Conservation (phyloP, 1,140 invertebrate species). For the Cotesia vestalis region DNA sequence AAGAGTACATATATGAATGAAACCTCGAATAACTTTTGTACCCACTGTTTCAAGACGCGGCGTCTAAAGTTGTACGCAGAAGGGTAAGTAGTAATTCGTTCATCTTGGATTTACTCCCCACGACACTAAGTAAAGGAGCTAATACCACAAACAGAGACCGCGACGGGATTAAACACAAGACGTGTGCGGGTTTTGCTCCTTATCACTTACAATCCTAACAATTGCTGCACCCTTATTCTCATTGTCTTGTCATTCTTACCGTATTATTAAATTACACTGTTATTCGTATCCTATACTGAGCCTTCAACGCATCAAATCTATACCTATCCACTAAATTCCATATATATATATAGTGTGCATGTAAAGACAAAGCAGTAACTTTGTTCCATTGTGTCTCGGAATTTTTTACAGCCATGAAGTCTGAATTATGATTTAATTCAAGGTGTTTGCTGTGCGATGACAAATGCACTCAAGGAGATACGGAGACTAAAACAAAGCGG, state of each 20-base stretch:
- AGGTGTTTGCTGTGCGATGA: neutral
- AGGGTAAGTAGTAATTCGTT: constrained; percentile 28
- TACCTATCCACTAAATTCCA: neutral
- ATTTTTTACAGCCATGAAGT: neutral
- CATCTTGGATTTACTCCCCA: constrained; percentile 51
- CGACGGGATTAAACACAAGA: constrained; percentile 50
- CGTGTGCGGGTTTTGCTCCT: constrained; percentile 23
- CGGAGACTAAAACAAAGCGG: constrained; percentile 51
- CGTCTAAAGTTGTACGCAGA: neutral
- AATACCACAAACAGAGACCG: constrained; percentile 58
- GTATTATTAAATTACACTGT: constrained; percentile 34
- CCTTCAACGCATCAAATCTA: neutral
- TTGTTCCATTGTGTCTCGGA: neutral
- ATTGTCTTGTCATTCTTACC: constrained; percentile 35
- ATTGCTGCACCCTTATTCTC: constrained; percentile 16
- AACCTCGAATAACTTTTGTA: neutral
- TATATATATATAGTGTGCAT: no score
- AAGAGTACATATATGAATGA: neutral
- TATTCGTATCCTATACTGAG: constrained; percentile 1
- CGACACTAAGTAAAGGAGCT: constrained; percentile 43
- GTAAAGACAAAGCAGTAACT: constrained; percentile 2
- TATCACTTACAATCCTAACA: constrained; percentile 31
- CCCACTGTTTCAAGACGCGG: constrained; percentile 16
- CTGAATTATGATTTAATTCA: constrained; percentile 4
- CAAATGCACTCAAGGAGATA: neutral